Evolutionary conservation across 1,140 invertebrate genomes (phyloP), one percentile per base, ranked within the genome.

Genomic region (Bombus confusus): DNA sequence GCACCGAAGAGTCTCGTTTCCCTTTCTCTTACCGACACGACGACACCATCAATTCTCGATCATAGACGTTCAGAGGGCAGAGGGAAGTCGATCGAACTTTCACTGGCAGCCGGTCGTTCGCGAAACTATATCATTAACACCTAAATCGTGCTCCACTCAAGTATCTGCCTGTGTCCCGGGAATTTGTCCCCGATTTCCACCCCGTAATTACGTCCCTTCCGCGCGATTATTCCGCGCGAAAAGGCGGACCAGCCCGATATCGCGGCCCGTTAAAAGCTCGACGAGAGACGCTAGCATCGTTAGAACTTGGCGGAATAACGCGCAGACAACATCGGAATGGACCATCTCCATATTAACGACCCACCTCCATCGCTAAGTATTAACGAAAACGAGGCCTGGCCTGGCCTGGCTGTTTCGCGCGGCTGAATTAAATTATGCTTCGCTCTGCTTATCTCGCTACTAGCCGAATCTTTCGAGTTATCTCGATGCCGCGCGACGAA

Each of bases 341-440:
- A 28, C 64, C 34, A 69, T 71, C 78, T 28, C 34, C 41, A 57
- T 64, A 82, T 73, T 62, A 81, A 73, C 52, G 66, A 69, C n/a
- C 28, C 34, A 1, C 31, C 25, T 71, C 43, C 39, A 5, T 72
- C 47, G 47, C 47, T 6, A 1, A 13, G 28, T 5, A 52, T 52
- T 6, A 59, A 71, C 25, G 47, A 52, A 71, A 80, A 80, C 43
- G 66, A 71, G 78, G 2, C 25, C 22, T 1, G 9, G 37, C 72
- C 41, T 15, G 37, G 37, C 1, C 6, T 64, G 66, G 18, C 18
- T 28, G 76, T 75, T 41, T 31, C 18, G 31, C 62, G 25, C 18
- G 18, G 18, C 12, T 37, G 66, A 85, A 88, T 88, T 87, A 88
- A 88, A 81, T 88, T 81, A 85, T 64, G 77, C 57, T 74, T 73